Evolutionary conservation across 2,113 vertebrate genomes (phyloP), one percentile per base, ranked within the genome.

Genomic region (Arothron firmamentum): DNA sequence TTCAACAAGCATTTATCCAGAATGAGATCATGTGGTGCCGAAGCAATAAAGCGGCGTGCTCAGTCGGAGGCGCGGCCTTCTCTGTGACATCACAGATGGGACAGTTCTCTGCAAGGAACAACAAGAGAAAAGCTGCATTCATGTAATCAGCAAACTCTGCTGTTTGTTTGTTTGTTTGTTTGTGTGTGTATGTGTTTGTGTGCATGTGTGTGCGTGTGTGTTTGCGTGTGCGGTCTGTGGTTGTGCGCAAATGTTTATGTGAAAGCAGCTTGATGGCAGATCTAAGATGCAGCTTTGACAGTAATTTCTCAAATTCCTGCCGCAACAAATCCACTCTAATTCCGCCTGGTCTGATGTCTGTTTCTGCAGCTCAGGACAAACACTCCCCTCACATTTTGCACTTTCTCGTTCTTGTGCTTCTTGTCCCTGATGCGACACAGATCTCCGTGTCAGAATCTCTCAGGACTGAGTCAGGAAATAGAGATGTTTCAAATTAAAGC

Each of bases 401-500:
- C 25, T 9, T 67, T 56, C 25, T 28, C 25, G 47, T 42, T 38
- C 65, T 38, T 38, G 9, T 14, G 8, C 7, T 46, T 45, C 34
- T 66, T 38, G n/a, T 10, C 61, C 52, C 21, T 72, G 41, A 57
- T 43, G 48, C 13, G 25, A 58, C 41, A 23, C 42, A 51, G 61
- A 61, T 34, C 46, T 64, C 54, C 42, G 23, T 51, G 25, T 65
- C 54, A 42, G 17, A 49, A 18, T 65, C 66, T 65, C 50, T 46
- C 58, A 65, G 70, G 51, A 48, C 21, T 66, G 70, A 80, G 54
- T 75, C 71, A 80, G 65, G 71, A 82, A 72, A 71, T 59, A 70
- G 19, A 77, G 68, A 82, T 88, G 85, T 89, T 88, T 88, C 80
- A 77, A 80, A 90, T 89, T 80, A 82, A 83, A 47, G 47, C 59